A percentile compares a stretch with the other conserved stretches of the same genome.
Evolutionary conservation across 2,113 vertebrate species (phyloP).

Genomic region (Steatornis caripensis): DNA sequence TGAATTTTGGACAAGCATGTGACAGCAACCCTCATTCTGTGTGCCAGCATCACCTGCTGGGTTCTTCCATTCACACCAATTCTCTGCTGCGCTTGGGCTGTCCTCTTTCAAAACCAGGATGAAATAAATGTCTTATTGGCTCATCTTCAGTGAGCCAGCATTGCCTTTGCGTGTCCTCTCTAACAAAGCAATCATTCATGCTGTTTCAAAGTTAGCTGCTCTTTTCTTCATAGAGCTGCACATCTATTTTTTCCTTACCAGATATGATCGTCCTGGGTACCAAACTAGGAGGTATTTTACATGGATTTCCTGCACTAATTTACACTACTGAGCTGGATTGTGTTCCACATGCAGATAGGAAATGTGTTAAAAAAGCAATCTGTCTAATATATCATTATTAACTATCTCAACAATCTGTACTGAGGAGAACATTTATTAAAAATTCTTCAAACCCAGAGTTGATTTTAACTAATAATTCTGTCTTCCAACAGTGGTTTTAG

Average conservation of each 20-base stretch:
- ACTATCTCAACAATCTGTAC: neutral
- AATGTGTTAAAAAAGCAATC: neutral
- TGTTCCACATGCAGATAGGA: neutral
- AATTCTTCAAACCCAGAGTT: neutral
- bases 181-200: neutral
- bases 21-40: neutral
- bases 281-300: neutral
- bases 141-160: neutral
- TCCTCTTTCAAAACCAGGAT: neutral
- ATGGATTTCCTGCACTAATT: neutral
- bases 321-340: neutral
- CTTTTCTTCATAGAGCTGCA: neutral
- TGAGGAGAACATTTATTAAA: neutral
- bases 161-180: neutral
- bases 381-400: neutral
- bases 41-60: neutral
- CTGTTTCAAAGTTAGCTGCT: neutral
- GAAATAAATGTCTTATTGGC: neutral
- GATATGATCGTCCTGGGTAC: neutral
- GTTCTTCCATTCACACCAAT: neutral
- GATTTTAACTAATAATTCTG: neutral
- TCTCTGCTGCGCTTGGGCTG: neutral
- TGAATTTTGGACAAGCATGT: neutral
- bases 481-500: neutral
- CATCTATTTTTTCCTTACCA: neutral